A percentile compares a stretch with the other conserved stretches of the same genome.
Evolutionary conservation across 2,888 invertebrate species (phyloP).

Genomic region (Gari tellinella): DNA sequence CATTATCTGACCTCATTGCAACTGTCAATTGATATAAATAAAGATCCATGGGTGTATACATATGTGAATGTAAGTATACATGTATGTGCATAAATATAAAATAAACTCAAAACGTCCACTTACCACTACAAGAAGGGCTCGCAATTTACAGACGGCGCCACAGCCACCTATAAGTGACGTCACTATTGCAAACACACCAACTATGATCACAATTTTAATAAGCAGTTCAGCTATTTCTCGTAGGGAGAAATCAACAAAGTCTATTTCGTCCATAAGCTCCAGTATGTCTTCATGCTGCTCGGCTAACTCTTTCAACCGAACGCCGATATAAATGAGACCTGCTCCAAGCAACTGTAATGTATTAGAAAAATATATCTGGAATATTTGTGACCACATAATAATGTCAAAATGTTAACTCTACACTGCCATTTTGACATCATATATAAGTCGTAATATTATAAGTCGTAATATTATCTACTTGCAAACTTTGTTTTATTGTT

Average conservation of each 20-base stretch:
- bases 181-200: slow-evolving; percentile 41
- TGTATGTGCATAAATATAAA: too few relatives aligned
- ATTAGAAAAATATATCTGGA: neutral
- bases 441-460: too few relatives aligned
- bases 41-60: too few relatives aligned
- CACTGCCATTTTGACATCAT: too few relatives aligned
- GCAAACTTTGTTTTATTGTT: too few relatives aligned
- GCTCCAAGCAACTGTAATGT: slow-evolving; percentile 41
- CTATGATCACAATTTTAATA: slow-evolving; percentile 31
- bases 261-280: slow-evolving; percentile 32
- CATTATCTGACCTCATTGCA: too few relatives aligned
- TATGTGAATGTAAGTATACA: too few relatives aligned
- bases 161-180: slow-evolving; percentile 45
- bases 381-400: too few relatives aligned
- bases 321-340: slow-evolving; percentile 34
- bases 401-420: too few relatives aligned
- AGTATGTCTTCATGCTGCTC: slow-evolving; percentile 42
- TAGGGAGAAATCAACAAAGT: slow-evolving; percentile 32
- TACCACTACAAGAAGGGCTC: slow-evolving; percentile 31
- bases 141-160: slow-evolving; percentile 41
- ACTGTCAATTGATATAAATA: too few relatives aligned
- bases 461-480: too few relatives aligned
- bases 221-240: slow-evolving; percentile 25
- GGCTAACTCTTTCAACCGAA: slow-evolving; percentile 23
- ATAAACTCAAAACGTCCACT: slow-evolving; percentile 16